These are phyloP conservation scores for Drosophila vallismaia DNA, from an alignment of 2,888 invertebrate genomes.

Conservation along the genomic window DNA sequence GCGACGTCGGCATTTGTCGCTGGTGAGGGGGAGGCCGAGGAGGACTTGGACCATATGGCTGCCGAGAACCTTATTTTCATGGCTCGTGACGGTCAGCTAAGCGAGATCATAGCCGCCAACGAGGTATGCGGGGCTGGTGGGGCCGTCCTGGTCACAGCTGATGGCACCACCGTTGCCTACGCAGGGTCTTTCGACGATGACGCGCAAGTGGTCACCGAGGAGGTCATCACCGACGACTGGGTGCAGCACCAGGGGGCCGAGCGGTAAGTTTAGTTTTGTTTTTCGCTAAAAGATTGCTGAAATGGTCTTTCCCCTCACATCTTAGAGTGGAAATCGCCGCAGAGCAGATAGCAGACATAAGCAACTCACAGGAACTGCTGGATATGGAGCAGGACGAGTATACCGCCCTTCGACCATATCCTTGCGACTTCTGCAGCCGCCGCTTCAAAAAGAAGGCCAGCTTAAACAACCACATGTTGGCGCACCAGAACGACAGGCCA, in stretches of 20 bases:
- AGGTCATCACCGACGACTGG: slow-evolving; percentile 93
- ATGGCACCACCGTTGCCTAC: slow-evolving; percentile 61
- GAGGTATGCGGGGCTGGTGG: slow-evolving; percentile 73
- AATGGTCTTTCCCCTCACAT: not conserved
- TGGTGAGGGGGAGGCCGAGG: slow-evolving; percentile 60
- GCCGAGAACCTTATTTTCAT: slow-evolving; percentile 87
- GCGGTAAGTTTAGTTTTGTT: slow-evolving; percentile 84
- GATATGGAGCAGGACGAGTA: slow-evolving; percentile 92
- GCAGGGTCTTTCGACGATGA: slow-evolving; percentile 80
- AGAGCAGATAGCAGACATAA: slow-evolving; percentile 85
- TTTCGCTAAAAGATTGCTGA: not conserved
- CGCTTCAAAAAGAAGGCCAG: slow-evolving; percentile 93
- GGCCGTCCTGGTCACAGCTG: slow-evolving; percentile 71
- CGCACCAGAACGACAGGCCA: slow-evolving; percentile 92
- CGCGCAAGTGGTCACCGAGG: slow-evolving; percentile 90
- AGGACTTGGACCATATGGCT: slow-evolving; percentile 86
- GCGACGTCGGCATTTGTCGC: slow-evolving; percentile 16
- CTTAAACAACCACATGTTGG: slow-evolving; percentile 94
- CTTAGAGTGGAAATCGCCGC: slow-evolving; percentile 88
- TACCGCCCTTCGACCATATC: slow-evolving; percentile 88
- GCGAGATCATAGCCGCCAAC: slow-evolving; percentile 77
- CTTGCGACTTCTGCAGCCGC: slow-evolving; percentile 93
- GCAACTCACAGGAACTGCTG: slow-evolving; percentile 83
- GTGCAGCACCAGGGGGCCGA: slow-evolving; percentile 89
- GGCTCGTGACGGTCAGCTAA: slow-evolving; percentile 85